Percentiles rank a stretch among this genome's conserved stretches.
phyloP scores from a whole-genome alignment of 1,140 invertebrate species.

The Eciton burchellii region DNA sequence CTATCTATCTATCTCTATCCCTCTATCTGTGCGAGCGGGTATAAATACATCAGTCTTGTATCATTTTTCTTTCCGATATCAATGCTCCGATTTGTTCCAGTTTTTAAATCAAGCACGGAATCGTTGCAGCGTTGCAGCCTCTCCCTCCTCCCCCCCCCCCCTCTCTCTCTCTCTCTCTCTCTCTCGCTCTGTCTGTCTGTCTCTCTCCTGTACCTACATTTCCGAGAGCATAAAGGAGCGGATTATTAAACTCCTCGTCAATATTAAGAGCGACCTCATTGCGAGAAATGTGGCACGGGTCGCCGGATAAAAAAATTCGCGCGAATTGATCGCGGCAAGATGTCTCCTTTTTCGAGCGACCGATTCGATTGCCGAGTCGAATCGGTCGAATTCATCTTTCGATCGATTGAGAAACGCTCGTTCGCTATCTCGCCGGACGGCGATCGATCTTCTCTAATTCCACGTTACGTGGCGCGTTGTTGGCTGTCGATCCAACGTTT shows the following conservation, averaged over 20 bases:
- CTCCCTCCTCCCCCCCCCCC: no score
- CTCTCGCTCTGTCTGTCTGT: no score
- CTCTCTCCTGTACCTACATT: no score
- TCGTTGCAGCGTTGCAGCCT: neutral
- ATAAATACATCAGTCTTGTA: neutral
- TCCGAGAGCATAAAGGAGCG: neutral
- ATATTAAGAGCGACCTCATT: neutral
- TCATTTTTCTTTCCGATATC: neutral
- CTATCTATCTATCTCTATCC: no score
- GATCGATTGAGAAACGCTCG: conserved; percentile 6
- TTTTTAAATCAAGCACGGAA: neutral
- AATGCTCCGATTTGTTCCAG: neutral
- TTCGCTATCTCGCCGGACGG: conserved; percentile 10
- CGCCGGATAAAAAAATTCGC: conserved; percentile 3
- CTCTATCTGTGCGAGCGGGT: no score
- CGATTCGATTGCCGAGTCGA: no score
- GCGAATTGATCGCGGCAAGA: neutral
- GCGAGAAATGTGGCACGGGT: neutral
- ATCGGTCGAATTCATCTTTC: conserved; percentile 15
- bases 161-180: no score
- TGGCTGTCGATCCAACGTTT: conserved; percentile 19
- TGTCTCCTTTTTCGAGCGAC: neutral
- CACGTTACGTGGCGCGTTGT: neutral
- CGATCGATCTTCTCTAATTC: conserved; percentile 26
- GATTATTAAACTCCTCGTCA: neutral